Percentiles rank a stretch among this genome's conserved stretches.
phyloP scores from a whole-genome alignment of 1,140 invertebrate genomes.

The Hormaphis cornu region DNA sequence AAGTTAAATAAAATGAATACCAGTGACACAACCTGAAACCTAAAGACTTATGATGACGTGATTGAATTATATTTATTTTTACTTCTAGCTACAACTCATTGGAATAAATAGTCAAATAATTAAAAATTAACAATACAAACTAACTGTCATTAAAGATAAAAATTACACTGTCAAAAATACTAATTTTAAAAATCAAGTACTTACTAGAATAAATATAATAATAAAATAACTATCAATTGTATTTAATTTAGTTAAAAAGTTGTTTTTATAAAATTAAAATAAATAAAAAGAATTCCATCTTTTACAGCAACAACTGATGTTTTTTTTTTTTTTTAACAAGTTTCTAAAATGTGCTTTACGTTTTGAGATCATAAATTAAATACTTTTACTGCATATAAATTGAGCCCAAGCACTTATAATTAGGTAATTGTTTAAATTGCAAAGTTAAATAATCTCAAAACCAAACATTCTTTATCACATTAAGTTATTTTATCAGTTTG shows the following conservation, averaged over 20 bases:
- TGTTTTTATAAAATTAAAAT: background rate
- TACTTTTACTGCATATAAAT: background rate
- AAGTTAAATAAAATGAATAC: no score
- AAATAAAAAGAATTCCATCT: background rate
- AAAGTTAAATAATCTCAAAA: constrained; percentile 7
- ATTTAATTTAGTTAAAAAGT: background rate
- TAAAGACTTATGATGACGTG: no score
- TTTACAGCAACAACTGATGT: background rate
- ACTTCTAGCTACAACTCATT: no score
- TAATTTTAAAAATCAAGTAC: background rate
- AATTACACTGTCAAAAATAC: no score
- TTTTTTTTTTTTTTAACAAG: background rate
- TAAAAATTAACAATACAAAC: no score
- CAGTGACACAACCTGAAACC: no score
- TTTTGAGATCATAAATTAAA: background rate
- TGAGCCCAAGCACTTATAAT: background rate
- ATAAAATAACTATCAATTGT: background rate
- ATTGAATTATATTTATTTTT: no score
- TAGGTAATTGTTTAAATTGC: constrained; percentile 11
- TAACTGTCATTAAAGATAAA: no score
- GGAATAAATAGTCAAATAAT: no score
- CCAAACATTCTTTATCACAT: constrained; percentile 6
- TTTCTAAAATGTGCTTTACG: background rate
- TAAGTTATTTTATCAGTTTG: constrained; percentile 4
- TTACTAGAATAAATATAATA: background rate